Conservation (phyloP, 1,140 invertebrate species). For the Aradophagus sp. region DNA sequence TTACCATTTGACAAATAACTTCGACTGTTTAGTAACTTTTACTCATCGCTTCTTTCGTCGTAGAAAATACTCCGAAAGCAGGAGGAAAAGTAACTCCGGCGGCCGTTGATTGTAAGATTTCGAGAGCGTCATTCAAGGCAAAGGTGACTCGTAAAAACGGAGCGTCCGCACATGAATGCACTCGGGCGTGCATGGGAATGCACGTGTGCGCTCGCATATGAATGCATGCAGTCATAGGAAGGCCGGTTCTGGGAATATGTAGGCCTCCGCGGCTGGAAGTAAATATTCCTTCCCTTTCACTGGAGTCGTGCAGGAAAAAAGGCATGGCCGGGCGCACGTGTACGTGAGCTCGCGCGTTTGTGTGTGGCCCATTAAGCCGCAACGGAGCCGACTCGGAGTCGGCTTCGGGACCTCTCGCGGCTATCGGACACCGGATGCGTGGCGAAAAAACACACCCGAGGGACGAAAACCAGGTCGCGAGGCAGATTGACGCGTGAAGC, state of each 20-base stretch:
- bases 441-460: constrained; percentile 35
- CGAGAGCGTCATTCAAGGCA: constrained; percentile 24
- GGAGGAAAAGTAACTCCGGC: no score
- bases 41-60: no score
- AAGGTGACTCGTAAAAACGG: constrained; percentile 28
- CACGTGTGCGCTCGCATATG: constrained; percentile 4
- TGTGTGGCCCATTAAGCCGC: constrained; percentile 55
- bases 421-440: constrained; percentile 41
- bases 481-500: constrained; percentile 31
- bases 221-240: constrained; percentile 2
- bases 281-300: constrained; percentile 64
- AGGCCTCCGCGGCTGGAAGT: constrained; percentile 48
- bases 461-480: constrained; percentile 42
- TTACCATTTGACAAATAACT: no score
- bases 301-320: constrained; percentile 58
- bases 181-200: not conserved
- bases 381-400: constrained; percentile 42
- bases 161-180: constrained; percentile 4
- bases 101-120: constrained; percentile 13
- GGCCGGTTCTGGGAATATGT: constrained; percentile 53
- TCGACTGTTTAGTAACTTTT: no score
- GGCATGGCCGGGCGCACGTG: constrained; percentile 37
- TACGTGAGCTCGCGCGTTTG: constrained; percentile 44
- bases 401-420: constrained; percentile 25
- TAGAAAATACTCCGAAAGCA: no score